These are phyloP conservation scores for Lagocephalus sceleratus DNA, from an alignment of 2,797 vertebrate genomes.

Conservation along the genomic window DNA sequence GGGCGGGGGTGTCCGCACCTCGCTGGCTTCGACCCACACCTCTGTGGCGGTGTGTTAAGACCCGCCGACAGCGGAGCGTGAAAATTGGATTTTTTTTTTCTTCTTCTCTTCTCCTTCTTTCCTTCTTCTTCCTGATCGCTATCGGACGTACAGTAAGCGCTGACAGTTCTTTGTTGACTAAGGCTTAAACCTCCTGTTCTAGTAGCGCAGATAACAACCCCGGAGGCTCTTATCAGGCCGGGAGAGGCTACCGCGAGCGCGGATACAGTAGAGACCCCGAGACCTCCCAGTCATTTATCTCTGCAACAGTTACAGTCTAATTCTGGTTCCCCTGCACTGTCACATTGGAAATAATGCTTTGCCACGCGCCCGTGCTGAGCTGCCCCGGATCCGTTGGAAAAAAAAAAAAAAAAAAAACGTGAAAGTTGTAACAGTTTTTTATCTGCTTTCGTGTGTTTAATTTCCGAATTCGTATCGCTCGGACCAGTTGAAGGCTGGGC, in stretches of 20 bases:
- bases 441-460: too few species aligned
- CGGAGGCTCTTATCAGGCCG: slow-evolving; percentile 52
- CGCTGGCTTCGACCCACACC: slow-evolving; percentile 41
- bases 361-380: background rate
- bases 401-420: background rate
- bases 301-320: slow-evolving; percentile 11
- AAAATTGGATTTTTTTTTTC: slow-evolving; percentile 73
- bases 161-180: slow-evolving; percentile 74
- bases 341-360: background rate
- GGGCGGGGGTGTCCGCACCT: slow-evolving; percentile 37
- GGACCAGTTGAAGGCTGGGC: too few species aligned
- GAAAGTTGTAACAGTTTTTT: too few species aligned
- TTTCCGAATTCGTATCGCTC: too few species aligned
- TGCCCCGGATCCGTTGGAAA: background rate
- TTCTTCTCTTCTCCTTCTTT: too few species aligned
- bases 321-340: slow-evolving; percentile 3
- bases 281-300: slow-evolving; percentile 46
- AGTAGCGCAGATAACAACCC: slow-evolving; percentile 63
- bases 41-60: slow-evolving; percentile 31
- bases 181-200: slow-evolving; percentile 63
- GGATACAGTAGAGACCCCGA: slow-evolving; percentile 32
- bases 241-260: slow-evolving; percentile 36
- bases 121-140: slow-evolving; percentile 69
- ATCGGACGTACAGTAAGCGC: slow-evolving; percentile 68
- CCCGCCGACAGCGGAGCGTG: slow-evolving; percentile 46